Base-by-base conservation (phyloP, 1,140 invertebrate genomes). In the Oryctes rhinoceros region DNA sequence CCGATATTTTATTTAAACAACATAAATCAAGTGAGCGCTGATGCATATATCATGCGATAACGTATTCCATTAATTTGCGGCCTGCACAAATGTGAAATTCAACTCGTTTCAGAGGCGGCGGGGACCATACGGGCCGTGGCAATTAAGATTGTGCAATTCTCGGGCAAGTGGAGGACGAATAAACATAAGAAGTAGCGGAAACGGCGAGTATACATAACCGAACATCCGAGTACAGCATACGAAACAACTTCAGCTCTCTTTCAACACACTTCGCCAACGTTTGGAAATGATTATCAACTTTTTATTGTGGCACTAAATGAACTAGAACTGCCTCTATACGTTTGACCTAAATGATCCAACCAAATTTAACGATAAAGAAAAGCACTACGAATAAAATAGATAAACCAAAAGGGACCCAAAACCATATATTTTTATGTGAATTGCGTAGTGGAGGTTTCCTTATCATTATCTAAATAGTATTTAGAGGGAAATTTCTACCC, bases 31-130 rank as follows among this genome's bases (percentile, higher is more conserved):
- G 13, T 76, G 20, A 15, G 15, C 37, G 44, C 74, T 44, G 74
- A 76, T 76, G 74, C 74, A 76, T 76, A 76, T 76, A 76, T 76
- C 74, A 76, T 76, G 74, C 74, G 74, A 76, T 76, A 76, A 76
- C 37, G 44, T 76, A 76, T 44, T 76, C 74, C 30, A 74, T 74
- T 74, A 74, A 39, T 76, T 76, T 47, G 30, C 65, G 18, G n/a
- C 11, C 18, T 67, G 65, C 65, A 24, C 13, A 24, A 30, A 67
- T 67, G 65, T 18, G 18, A 67, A 67, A 67, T 67, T 67, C 65
- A 24, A 53, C 11, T 35, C 65, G 65, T 24, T 62, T 20, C 13
- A 15, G 15, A 13, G 15, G 53, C 9, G 53, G 53, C 53, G 13
- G 15, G 20, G 15, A 13, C 53, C 53, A 20, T 18, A 24, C 10